These are phyloP conservation scores for Mus spretus DNA, from an alignment of 2,797 vertebrate genomes.

Conservation along the genomic window DNA sequence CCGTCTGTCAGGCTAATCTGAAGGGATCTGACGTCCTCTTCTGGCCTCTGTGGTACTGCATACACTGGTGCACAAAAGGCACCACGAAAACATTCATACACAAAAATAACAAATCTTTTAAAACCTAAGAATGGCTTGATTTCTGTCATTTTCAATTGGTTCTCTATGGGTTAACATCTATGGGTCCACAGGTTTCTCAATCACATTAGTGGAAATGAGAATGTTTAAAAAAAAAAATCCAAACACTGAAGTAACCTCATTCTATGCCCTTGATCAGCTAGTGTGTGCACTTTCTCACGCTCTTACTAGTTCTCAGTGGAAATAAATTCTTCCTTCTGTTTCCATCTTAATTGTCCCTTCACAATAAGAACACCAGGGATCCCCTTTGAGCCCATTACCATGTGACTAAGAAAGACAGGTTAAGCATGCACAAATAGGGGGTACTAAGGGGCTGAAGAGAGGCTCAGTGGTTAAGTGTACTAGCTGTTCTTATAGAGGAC, in stretches of 20 bases:
- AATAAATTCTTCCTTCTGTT: background rate
- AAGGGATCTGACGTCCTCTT: background rate
- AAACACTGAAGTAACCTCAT: conserved; percentile 10
- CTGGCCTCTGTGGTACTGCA: background rate
- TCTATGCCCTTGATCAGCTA: background rate
- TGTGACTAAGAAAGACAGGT: background rate
- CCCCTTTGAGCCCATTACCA: rapidly evolving
- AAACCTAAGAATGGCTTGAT: background rate
- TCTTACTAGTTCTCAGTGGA: background rate
- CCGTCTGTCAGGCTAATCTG: background rate
- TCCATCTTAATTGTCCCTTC: background rate
- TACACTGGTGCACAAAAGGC: background rate
- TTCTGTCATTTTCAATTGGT: background rate
- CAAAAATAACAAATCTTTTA: background rate
- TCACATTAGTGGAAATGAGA: background rate
- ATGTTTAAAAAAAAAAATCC: background rate
- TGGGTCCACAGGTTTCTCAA: background rate
- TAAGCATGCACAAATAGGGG: conserved; percentile 37
- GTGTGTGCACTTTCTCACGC: background rate
- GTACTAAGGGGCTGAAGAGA: background rate
- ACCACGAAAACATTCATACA: background rate
- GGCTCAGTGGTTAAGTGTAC: background rate
- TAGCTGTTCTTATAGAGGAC: background rate
- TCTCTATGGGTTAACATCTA: background rate
- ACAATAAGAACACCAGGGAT: background rate